phyloP scores from a whole-genome alignment of 53 echinoderm and acorn worm genomes.

The Temnopleurus reevesii region DNA sequence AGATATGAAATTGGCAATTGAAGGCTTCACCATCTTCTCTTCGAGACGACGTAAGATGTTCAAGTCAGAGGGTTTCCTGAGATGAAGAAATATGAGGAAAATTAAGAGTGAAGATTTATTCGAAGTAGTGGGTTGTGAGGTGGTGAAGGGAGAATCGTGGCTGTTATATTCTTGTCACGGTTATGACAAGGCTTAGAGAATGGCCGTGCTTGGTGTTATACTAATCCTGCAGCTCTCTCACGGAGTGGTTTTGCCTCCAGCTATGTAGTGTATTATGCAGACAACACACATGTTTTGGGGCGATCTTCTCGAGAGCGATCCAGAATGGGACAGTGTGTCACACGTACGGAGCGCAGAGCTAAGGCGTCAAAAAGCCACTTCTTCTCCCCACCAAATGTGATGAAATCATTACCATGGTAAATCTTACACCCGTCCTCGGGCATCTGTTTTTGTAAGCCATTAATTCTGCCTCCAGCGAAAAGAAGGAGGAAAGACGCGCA shows the following conservation, averaged over 20 bases:
- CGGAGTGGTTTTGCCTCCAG: slow-evolving; percentile 52
- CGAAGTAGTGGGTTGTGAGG: not conserved
- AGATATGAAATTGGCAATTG: no score
- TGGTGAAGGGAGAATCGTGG: not conserved
- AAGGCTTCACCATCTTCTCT: not conserved
- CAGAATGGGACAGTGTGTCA: slow-evolving; percentile 40
- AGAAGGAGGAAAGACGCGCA: slow-evolving; percentile 5
- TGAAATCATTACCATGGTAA: slow-evolving; percentile 60
- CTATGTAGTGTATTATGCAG: slow-evolving; percentile 53
- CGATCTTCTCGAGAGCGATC: slow-evolving; percentile 41
- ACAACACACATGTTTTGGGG: slow-evolving; percentile 52
- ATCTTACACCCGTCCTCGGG: slow-evolving; percentile 56
- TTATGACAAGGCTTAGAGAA: slow-evolving; percentile 39
- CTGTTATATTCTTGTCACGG: slow-evolving; percentile 43
- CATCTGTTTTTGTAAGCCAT: slow-evolving; percentile 65
- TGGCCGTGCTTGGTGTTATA: slow-evolving; percentile 19
- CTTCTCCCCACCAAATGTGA: slow-evolving; percentile 46
- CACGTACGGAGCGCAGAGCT: not conserved
- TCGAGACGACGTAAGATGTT: not conserved
- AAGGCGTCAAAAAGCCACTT: slow-evolving; percentile 59
- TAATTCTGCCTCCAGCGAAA: slow-evolving; percentile 54
- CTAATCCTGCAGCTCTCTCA: slow-evolving; percentile 21
- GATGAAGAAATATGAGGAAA: not conserved
- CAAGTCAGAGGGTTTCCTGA: not conserved
- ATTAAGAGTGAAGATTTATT: not conserved